Conservation (phyloP, 2,888 invertebrate genomes). For the Lamellibrachia satsuma region DNA sequence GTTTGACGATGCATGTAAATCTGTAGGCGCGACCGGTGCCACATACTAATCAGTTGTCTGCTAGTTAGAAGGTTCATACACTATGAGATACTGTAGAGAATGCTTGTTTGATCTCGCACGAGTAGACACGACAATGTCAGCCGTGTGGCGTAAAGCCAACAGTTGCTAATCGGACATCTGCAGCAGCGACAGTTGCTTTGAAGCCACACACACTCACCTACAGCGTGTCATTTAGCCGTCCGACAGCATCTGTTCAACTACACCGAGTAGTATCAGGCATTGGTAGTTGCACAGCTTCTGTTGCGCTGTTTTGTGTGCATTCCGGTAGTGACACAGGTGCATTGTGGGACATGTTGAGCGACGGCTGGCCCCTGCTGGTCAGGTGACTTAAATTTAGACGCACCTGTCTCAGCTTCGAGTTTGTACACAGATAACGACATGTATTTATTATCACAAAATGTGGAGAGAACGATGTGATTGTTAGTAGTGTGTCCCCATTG, state of each 20-base stretch:
- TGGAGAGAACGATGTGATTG: not conserved
- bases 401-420: not conserved
- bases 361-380: not conserved
- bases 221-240: not conserved
- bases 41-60: not conserved
- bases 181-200: not conserved
- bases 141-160: not conserved
- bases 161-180: not conserved
- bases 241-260: not conserved
- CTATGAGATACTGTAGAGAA: not conserved
- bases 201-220: not conserved
- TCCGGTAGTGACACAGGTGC: not conserved
- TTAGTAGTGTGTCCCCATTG: not conserved
- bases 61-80: not conserved
- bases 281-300: not conserved
- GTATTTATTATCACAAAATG: slow-evolving; percentile 17
- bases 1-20: not conserved
- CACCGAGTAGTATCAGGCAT: not conserved
- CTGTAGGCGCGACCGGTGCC: not conserved
- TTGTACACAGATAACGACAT: not conserved
- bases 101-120: not conserved
- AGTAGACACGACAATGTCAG: not conserved
- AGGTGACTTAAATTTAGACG: not conserved
- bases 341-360: not conserved
- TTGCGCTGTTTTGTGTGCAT: not conserved